A percentile compares a stretch with the other conserved stretches of the same genome.
Evolutionary conservation across 2,797 vertebrate genomes (phyloP).

Genomic region (Mionectes olivaceus): DNA sequence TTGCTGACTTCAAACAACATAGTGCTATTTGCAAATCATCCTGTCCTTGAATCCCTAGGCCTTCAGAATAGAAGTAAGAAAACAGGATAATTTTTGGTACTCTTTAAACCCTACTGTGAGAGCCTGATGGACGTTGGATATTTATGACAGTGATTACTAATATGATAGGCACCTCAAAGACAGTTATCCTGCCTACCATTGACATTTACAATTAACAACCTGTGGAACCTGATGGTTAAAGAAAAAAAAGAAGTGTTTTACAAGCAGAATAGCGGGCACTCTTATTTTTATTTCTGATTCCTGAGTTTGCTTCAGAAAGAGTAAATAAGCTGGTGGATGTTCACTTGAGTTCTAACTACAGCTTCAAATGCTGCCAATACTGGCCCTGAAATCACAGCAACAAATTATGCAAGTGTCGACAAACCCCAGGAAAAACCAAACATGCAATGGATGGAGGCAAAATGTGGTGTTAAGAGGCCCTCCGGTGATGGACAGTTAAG

Average conservation of each 20-base stretch:
- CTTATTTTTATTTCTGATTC: background rate
- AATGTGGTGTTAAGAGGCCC: background rate
- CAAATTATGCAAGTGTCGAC: background rate
- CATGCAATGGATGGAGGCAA: background rate
- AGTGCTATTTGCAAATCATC: background rate
- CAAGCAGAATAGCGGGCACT: background rate
- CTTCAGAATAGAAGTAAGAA: background rate
- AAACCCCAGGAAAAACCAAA: background rate
- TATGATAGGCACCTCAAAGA: background rate
- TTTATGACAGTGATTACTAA: background rate
- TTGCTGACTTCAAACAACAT: background rate
- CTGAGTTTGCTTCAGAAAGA: background rate
- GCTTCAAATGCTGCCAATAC: background rate
- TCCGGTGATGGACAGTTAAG: background rate
- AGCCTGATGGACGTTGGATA: background rate
- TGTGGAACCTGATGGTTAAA: background rate
- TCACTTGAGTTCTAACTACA: background rate
- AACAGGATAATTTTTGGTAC: background rate
- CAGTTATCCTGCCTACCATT: background rate
- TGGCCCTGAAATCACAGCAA: background rate
- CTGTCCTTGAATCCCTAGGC: background rate
- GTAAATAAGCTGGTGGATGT: background rate
- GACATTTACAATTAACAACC: background rate
- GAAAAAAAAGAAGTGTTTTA: background rate
- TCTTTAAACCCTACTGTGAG: background rate